Base-by-base conservation (phyloP, 37 sponge, comb jelly and placozoan genomes). In the Aphrocallistes beatrix region DNA sequence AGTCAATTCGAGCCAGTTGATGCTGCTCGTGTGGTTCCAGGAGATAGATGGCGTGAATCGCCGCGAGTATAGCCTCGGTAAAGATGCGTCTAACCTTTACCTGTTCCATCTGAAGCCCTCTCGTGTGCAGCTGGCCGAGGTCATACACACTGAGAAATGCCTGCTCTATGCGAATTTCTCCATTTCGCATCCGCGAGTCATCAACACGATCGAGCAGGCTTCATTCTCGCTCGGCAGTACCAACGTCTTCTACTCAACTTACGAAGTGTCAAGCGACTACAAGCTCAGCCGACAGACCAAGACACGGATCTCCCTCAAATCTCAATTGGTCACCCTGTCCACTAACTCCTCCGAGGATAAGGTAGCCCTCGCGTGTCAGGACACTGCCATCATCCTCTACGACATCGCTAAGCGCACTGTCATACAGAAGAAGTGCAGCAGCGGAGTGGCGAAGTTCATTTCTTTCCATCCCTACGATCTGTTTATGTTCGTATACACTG, bases 1-100 rank as follows among this genome's bases (percentile, higher is more conserved):
- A 6, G 75, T 60, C 34, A 60, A 60, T 13, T 60, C 75, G 6
- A 60, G 75, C 34, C 75, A 60, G 75, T 30, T 25, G 34, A 60
- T 60, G 75, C 75, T 60, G 75, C 75, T 60, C 6, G 75, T 60
- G 28, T 60, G 75, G 75, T 60, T 60, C 34, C 75, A 60, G n/a
- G 75, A 60, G 75, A 60, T 60, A 3, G 17, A 60, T 13, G 75
- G 75, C n/a, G 75, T 13, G 28, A 60, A 13, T 60, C 75, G 75
- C 75, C 75, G 75, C 75, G 75, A 60, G 34, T 60, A 60, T 30
- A 60, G 75, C 34, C 34, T 60, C 6, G 75, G 75, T 25, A 60
- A 6, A 13, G 75, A 60, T 6, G 34, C 75, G 28, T 60, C 75
- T 3, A 60, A 60, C 34, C 75, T 60, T 1, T 60, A 60, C n/a